Base-by-base conservation (phyloP, 1,140 invertebrate genomes). In the Eumaeus atala region DNA sequence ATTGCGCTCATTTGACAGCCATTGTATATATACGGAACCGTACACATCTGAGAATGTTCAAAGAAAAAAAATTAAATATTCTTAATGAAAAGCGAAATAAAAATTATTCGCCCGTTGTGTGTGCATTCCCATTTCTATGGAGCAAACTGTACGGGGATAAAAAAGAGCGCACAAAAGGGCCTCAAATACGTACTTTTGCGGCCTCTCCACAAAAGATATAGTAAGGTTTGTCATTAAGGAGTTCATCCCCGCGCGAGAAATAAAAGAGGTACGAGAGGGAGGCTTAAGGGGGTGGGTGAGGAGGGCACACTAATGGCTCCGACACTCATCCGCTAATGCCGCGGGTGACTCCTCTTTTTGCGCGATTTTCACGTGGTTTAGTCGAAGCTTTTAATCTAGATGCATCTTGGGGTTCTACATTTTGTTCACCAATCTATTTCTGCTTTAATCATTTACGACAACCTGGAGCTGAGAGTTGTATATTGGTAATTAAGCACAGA, bases 151-250 rank as follows among this genome's bases (percentile, higher is more conserved):
- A 66, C 64, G 66, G n/a, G 73, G 83, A 81, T 83, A 83, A 81
- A 85, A 86, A 74, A 72, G 73, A 74, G 68, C 68, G 67, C 62
- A 84, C 81, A 86, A 86, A 85, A 83, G 79, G 78, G 72, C 83
- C 80, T 77, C 83, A 86, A 86, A 84, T 84, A 84, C 78, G 78
- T 83, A 83, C 80, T 86, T 77, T 78, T 75, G 77, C 78, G 77
- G 77, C 74, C 73, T 83, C 75, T 83, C 74, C 74, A 84, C 78
- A 86, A 84, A 84, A 86, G 79, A 86, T 82, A 84, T 84, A 86
- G 83, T 84, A 86, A 77, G 83, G 83, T 86, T 84, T 86, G 83
- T 86, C 83, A 86, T 86, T 86, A 86, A 86, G 83, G 83, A 86
- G 83, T 86, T 86, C 83, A 86, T 84, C 83, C 80, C 79, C 76